Evolutionary conservation across 2,113 vertebrate genomes (phyloP).

Genomic region (Gobio gobio): DNA sequence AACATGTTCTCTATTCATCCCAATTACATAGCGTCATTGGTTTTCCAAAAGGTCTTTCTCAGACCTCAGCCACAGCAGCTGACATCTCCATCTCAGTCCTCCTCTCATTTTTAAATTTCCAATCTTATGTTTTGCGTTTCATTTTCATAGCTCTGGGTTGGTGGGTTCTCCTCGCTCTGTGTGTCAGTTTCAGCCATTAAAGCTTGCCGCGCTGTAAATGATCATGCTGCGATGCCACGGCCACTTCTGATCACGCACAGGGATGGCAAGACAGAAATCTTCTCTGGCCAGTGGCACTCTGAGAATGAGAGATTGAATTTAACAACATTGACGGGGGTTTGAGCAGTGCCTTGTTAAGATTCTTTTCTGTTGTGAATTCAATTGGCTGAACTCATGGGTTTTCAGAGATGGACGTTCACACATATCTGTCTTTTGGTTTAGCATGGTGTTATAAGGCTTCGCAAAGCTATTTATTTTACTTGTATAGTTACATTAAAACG

Average conservation of each 20-base stretch:
- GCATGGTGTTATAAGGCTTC: neutral
- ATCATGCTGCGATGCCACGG: constrained; percentile 55
- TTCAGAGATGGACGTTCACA: neutral
- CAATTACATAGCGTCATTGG: neutral
- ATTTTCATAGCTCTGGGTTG: neutral
- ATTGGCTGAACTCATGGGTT: neutral
- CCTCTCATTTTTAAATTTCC: neutral
- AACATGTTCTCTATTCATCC: neutral
- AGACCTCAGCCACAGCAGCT: neutral
- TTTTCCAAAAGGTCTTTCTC: neutral
- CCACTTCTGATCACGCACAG: constrained; percentile 37
- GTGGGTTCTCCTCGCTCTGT: neutral
- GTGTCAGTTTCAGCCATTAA: neutral
- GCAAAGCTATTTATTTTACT: neutral
- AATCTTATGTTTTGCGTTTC: constrained; percentile 1
- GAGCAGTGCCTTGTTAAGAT: constrained; percentile 37
- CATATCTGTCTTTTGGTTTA: neutral
- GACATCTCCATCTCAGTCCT: neutral
- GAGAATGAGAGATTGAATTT: constrained; percentile 23
- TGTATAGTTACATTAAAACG: neutral
- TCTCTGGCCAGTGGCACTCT: constrained; percentile 40
- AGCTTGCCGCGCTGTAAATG: constrained; percentile 7
- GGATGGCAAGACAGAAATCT: constrained; percentile 54
- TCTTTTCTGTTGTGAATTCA: constrained; percentile 45
- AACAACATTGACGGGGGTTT: constrained; percentile 35